phyloP scores from a whole-genome alignment of 2,888 invertebrate genomes.

The Nudaria mundana region DNA sequence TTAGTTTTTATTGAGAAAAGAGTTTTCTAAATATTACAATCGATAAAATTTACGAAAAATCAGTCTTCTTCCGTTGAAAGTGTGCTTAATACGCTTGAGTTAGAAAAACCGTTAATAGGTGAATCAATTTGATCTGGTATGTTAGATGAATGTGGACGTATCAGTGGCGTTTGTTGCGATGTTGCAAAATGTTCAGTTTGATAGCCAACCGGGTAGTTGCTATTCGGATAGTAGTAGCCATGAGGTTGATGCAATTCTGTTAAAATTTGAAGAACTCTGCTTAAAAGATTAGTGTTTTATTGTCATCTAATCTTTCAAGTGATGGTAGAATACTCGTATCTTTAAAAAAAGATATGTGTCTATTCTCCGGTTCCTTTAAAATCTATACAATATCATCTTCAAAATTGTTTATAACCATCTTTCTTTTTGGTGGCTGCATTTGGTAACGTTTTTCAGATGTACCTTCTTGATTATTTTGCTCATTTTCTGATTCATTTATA shows the following conservation, averaged over 20 bases:
- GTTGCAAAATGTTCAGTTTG: conserved; percentile 12
- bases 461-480: conserved; percentile 23
- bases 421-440: conserved; percentile 26
- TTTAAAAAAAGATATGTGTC: conserved; percentile 27
- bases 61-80: conserved; percentile 29
- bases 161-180: conserved; percentile 32
- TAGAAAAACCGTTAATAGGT: conserved; percentile 26
- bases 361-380: conserved; percentile 21
- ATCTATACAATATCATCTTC: conserved; percentile 24
- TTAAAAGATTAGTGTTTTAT: conserved; percentile 25
- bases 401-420: conserved; percentile 20
- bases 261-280: conserved; percentile 24
- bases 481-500: conserved; percentile 23
- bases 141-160: conserved; percentile 28
- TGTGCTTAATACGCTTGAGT: conserved; percentile 18
- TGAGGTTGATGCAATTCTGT: conserved; percentile 28
- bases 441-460: conserved; percentile 27
- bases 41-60: conserved; percentile 26
- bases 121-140: conserved; percentile 33
- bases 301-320: conserved; percentile 23
- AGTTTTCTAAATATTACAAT: conserved; percentile 29
- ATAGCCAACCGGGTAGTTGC: conserved; percentile 7
- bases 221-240: conserved; percentile 10
- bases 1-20: conserved; percentile 29
- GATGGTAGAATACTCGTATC: conserved; percentile 33